Conservation (phyloP, 1,140 invertebrate species). For the Drosophila willistoni region DNA sequence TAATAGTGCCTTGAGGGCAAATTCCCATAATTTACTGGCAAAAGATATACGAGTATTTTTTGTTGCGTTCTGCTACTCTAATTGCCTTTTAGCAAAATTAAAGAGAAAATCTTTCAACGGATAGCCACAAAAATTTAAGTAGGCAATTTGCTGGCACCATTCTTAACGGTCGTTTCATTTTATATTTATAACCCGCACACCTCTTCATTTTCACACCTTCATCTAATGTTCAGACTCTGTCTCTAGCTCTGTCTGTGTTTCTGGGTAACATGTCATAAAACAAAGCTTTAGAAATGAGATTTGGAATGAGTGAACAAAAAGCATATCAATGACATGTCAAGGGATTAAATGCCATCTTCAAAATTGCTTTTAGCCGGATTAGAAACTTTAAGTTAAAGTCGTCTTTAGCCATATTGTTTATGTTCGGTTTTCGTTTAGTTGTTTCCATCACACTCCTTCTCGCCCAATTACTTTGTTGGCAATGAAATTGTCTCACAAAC, state of each 20-base stretch:
- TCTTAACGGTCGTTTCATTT: constrained; percentile 24
- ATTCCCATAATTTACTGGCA: constrained; percentile 4
- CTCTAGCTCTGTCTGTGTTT: background rate
- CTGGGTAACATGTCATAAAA: constrained; percentile 58
- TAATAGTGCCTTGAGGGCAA: constrained; percentile 23
- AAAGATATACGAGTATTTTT: constrained; percentile 6
- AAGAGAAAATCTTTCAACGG: background rate
- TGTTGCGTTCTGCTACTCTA: background rate
- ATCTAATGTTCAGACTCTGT: background rate
- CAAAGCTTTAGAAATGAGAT: constrained; percentile 31
- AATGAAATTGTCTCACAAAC: constrained; percentile 71
- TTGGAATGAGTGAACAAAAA: constrained; percentile 9
- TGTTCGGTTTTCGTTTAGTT: constrained; percentile 49
- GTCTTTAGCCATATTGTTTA: constrained; percentile 37
- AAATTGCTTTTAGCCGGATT: constrained; percentile 71
- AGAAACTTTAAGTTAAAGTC: constrained; percentile 59
- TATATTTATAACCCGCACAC: constrained; percentile 53
- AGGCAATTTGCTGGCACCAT: constrained; percentile 17
- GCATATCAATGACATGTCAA: constrained; percentile 58
- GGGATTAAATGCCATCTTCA: constrained; percentile 50
- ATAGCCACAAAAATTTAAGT: background rate
- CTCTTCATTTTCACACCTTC: constrained; percentile 53
- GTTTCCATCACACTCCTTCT: background rate
- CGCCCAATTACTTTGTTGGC: constrained; percentile 62
- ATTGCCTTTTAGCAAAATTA: constrained; percentile 7